Evolutionary conservation across 2,888 invertebrate species (phyloP), one percentile per base, ranked within the genome.

Genomic region (Drosophila prolongata): DNA sequence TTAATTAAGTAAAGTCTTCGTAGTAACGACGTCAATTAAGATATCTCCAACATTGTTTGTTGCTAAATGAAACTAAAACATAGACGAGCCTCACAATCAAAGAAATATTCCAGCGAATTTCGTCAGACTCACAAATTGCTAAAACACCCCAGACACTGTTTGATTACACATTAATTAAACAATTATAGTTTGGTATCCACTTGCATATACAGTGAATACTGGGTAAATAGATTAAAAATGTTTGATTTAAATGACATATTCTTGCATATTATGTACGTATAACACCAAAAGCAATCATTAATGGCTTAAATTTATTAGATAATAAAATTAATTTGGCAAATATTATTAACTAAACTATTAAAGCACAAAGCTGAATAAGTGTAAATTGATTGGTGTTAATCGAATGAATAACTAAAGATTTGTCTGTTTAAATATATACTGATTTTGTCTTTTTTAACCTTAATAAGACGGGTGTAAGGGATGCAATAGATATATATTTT

Each of bases 141-240:
- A 62, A 62, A 40, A 40, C 24, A 40, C 30, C 46, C 40, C 30
- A 62, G 30, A 46, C 34, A 16, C 11, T 61, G 44, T 46, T 58
- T 58, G 38, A 61, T 61, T 62, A 24, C 10, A 37, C 38, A 30
- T 38, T 38, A 61, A 46, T 61, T 3, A 47, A 62, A 49, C 62
- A 35, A 30, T 42, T 49, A 40, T 35, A 47, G 34, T 40, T 59
- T 40, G n/a, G 30, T n/a, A 38, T 30, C 10, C 59, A 56, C 34
- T 35, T 46, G 61, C 27, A 61, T 44, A 62, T 61, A 47, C 47
- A 49, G 62, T 42, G 27, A 11, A 16, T 11, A 27, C 14, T 11
- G 10, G 16, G 2, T 19, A 11, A 9, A 1, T 24, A 24, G 24
- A 30, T 30, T 8, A 30, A 30, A 30, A 30, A 30, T 24, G 4